Conservation (phyloP, 2,113 vertebrate species). For the Cardinalis cardinalis region DNA sequence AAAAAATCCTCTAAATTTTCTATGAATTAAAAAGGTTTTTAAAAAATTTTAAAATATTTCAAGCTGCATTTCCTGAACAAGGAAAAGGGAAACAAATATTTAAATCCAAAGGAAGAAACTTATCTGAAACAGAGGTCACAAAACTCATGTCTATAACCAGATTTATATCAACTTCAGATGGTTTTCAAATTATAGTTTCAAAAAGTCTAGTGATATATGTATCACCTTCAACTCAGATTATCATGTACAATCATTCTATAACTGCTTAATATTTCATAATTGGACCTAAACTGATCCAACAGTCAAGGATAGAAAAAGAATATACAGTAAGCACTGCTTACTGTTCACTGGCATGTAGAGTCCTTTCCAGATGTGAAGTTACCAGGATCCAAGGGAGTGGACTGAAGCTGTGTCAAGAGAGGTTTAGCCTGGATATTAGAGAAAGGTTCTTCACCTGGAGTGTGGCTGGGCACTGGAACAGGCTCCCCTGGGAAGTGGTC, state of each 20-base stretch:
- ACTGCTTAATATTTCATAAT: background rate
- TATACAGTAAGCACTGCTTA: background rate
- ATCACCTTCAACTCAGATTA: background rate
- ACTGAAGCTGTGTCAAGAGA: background rate
- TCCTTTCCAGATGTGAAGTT: background rate
- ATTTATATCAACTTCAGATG: background rate
- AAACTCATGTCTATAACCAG: background rate
- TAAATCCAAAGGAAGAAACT: background rate
- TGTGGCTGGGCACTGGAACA: background rate
- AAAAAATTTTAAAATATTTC: background rate
- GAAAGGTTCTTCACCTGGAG: background rate
- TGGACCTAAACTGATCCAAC: background rate
- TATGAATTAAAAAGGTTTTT: background rate
- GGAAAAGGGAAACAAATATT: background rate
- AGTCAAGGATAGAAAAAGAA: background rate
- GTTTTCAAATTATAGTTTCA: background rate
- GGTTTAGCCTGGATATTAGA: background rate
- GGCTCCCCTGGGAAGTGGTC: background rate
- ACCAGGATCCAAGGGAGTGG: background rate
- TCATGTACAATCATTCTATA: background rate
- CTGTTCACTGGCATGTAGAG: background rate
- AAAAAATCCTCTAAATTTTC: background rate
- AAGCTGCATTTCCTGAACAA: background rate
- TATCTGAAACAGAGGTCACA: background rate
- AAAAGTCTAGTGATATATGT: background rate